phyloP scores from a whole-genome alignment of 2,113 vertebrate species.

The Isichthys henryi region DNA sequence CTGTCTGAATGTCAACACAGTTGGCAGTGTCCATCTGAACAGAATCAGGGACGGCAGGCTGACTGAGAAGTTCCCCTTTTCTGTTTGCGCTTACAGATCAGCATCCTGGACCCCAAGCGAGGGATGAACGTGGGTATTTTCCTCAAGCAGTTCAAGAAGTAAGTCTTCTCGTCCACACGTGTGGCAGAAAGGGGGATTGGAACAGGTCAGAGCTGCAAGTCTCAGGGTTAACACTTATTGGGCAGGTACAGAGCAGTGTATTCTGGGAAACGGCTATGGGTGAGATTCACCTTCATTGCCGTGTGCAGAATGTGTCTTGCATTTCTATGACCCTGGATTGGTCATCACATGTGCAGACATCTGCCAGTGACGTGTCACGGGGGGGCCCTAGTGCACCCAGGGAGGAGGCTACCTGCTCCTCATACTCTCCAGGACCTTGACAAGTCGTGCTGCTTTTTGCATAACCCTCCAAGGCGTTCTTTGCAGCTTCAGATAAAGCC shows the following conservation, averaged over 20 bases:
- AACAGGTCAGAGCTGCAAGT: neutral
- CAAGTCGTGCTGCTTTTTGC: neutral
- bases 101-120: slow-evolving; percentile 88
- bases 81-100: slow-evolving; percentile 60
- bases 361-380: neutral
- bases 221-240: neutral
- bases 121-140: slow-evolving; percentile 97
- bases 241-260: neutral
- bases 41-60: neutral
- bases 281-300: neutral
- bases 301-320: neutral
- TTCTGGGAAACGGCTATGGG: neutral
- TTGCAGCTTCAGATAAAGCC: neutral
- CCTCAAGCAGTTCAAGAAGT: slow-evolving; percentile 97
- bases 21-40: neutral
- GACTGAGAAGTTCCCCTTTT: neutral
- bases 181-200: neutral
- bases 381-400: neutral
- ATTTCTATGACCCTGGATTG: neutral
- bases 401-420: neutral
- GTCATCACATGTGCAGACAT: neutral
- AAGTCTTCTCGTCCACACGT: slow-evolving; percentile 46
- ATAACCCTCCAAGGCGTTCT: neutral
- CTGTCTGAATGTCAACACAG: neutral
- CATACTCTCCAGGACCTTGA: neutral